These are phyloP conservation scores for Drosophila parabipectinata DNA, from an alignment of 1,140 invertebrate species.

Conservation along the genomic window DNA sequence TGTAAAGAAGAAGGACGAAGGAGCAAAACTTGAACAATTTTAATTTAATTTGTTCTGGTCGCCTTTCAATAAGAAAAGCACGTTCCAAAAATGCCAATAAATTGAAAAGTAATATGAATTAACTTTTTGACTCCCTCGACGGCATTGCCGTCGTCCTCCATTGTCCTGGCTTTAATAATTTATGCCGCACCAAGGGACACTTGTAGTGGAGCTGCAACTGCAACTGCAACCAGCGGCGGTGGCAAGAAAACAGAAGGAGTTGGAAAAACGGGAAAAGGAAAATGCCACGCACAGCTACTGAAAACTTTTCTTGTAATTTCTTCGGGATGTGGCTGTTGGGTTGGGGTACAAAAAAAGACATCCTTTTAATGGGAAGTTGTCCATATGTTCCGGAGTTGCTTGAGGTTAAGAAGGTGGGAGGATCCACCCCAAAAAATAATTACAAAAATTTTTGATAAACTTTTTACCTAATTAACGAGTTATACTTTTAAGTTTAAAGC, in stretches of 20 bases:
- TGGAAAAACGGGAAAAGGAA: not conserved
- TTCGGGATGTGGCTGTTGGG: constrained; percentile 2
- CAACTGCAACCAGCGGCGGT: constrained; percentile 59
- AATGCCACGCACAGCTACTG: constrained; percentile 11
- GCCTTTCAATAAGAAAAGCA: constrained; percentile 54
- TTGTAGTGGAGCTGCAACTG: constrained; percentile 50
- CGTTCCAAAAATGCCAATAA: constrained; percentile 70
- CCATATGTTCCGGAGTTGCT: constrained; percentile 31
- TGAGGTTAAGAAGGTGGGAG: not conserved
- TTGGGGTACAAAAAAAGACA: constrained; percentile 18
- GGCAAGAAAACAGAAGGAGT: constrained; percentile 1
- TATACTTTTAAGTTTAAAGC: not conserved
- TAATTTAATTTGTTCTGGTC: constrained; percentile 66
- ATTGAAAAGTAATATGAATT: constrained; percentile 82
- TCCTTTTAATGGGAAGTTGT: constrained; percentile 41
- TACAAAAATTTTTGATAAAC: not conserved
- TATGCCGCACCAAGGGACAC: constrained; percentile 64
- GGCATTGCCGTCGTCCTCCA: constrained; percentile 18
- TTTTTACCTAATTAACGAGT: not conserved
- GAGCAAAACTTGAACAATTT: constrained; percentile 64
- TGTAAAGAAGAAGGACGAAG: constrained; percentile 18
- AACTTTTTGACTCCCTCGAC: constrained; percentile 65
- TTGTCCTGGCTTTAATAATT: constrained; percentile 76
- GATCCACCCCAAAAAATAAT: too few species aligned
- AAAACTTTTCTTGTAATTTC: constrained; percentile 52